Percentiles rank a stretch among this genome's conserved stretches.
These are phyloP conservation scores for Drosophila kikkawai DNA, from an alignment of 1,140 invertebrate species.

Conservation along the genomic window DNA sequence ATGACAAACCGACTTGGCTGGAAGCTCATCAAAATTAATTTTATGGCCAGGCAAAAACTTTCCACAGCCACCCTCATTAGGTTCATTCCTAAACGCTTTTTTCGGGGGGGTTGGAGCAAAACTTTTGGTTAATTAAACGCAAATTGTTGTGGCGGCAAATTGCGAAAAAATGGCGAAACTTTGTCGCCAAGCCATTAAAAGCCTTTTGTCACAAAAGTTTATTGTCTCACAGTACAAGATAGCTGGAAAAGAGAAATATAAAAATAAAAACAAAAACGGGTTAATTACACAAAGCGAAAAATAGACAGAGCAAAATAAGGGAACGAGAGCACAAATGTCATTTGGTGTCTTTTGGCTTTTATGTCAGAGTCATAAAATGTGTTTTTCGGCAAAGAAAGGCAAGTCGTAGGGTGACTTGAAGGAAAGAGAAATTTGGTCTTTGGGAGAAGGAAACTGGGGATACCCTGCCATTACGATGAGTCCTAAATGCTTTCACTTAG, in stretches of 20 bases:
- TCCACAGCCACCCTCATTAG: slow-evolving; percentile 62
- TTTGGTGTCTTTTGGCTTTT: slow-evolving; percentile 64
- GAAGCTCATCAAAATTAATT: slow-evolving; percentile 82
- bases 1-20: slow-evolving; percentile 23
- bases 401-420: background rate
- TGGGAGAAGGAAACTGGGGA: background rate
- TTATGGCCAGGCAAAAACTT: slow-evolving; percentile 79
- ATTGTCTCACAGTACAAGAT: slow-evolving; percentile 67
- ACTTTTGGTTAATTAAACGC: slow-evolving; percentile 83
- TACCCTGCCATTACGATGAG: background rate
- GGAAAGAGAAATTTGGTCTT: background rate
- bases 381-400: slow-evolving; percentile 23
- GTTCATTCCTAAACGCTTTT: slow-evolving; percentile 63
- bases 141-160: slow-evolving; percentile 83
- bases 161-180: slow-evolving; percentile 81
- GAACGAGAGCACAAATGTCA: slow-evolving; percentile 50
- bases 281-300: slow-evolving; percentile 64
- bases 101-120: slow-evolving; percentile 9
- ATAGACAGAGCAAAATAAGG: slow-evolving; percentile 5
- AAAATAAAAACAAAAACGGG: slow-evolving; percentile 55
- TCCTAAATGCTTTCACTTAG: background rate
- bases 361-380: slow-evolving; percentile 72
- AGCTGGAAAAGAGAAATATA: slow-evolving; percentile 12
- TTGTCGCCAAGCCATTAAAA: slow-evolving; percentile 78
- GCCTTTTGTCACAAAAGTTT: slow-evolving; percentile 77